Evolutionary conservation across 2,113 vertebrate species (phyloP).

Genomic region (Zosterops borbonicus): DNA sequence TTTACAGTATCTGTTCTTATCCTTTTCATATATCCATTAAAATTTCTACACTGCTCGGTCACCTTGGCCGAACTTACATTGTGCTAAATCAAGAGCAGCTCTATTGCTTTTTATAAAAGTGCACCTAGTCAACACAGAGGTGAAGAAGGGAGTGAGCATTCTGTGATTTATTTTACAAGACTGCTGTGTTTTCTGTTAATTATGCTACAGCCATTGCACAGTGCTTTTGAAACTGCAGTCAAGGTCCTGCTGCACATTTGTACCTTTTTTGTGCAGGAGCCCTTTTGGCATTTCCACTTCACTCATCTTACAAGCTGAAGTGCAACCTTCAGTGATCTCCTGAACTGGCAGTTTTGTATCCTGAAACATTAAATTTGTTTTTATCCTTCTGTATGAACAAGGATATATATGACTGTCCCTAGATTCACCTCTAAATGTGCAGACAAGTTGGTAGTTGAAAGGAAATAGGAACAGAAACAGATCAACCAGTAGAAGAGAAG

Average conservation of each 20-base stretch:
- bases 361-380: slow-evolving; percentile 13
- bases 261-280: background rate
- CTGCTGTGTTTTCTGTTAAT: slow-evolving; percentile 3
- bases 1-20: background rate
- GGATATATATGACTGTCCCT: background rate
- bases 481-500: background rate
- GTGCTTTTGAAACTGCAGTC: background rate
- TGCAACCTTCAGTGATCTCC: background rate
- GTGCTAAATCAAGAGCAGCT: background rate
- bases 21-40: background rate
- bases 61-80: background rate
- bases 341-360: slow-evolving; percentile 1
- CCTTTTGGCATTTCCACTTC: slow-evolving; percentile 37
- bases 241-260: background rate
- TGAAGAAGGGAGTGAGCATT: background rate
- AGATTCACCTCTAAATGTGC: background rate
- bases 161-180: slow-evolving; percentile 23
- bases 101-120: background rate
- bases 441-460: slow-evolving; percentile 2
- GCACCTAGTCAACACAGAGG: background rate
- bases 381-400: background rate
- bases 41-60: background rate
- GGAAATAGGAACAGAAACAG: background rate
- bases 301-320: background rate
- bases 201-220: background rate